Conservation (phyloP, 1,140 invertebrate genomes). For the Xylocopa sonorina region DNA sequence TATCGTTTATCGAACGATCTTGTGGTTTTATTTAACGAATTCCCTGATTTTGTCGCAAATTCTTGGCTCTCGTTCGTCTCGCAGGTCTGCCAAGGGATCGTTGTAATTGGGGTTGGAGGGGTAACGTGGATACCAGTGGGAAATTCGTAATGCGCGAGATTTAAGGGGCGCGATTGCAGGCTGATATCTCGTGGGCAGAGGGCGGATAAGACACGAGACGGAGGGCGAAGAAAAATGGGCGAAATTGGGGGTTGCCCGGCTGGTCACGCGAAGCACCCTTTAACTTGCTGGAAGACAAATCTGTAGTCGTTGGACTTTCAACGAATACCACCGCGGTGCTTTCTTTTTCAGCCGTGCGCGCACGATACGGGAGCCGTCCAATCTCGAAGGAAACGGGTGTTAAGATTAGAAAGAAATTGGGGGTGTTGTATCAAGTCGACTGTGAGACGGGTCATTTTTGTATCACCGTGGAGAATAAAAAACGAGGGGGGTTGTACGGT, state of each 20-base stretch:
- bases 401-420: background rate
- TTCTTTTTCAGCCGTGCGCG: too few relatives aligned
- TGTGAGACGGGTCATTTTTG: background rate
- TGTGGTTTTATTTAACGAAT: too few relatives aligned
- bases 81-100: too few relatives aligned
- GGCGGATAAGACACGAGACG: constrained; percentile 22
- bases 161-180: constrained; percentile 20
- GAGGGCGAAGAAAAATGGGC: constrained; percentile 35
- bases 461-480: too few relatives aligned
- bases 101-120: background rate
- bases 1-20: too few relatives aligned
- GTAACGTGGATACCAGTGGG: constrained; percentile 13
- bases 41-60: too few relatives aligned
- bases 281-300: constrained; percentile 30
- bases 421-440: background rate
- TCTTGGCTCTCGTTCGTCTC: too few relatives aligned
- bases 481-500: too few relatives aligned
- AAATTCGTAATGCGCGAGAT: constrained; percentile 41
- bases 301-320: background rate
- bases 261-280: constrained; percentile 47
- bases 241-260: constrained; percentile 44
- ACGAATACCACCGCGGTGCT: background rate
- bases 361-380: too few relatives aligned
- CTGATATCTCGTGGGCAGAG: constrained; percentile 18
- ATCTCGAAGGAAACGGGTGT: background rate